Conservation (phyloP, 2,888 invertebrate species). For the Aproaerema taeniolella region DNA sequence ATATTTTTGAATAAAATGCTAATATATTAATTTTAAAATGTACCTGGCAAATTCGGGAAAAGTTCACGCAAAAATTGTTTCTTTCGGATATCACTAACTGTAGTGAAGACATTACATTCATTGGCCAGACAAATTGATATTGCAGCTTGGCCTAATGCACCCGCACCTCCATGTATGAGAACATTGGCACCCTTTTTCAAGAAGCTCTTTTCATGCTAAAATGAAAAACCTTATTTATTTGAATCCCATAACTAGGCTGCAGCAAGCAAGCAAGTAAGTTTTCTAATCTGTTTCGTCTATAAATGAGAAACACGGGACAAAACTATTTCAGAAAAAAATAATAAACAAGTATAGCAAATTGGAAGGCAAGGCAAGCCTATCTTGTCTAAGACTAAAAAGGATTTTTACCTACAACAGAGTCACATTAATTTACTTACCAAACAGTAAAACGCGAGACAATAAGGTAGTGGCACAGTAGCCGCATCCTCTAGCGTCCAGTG, state of each 20-base stretch:
- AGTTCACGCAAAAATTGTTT: slow-evolving; percentile 15
- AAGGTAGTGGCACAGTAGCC: slow-evolving; percentile 84
- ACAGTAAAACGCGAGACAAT: slow-evolving; percentile 34
- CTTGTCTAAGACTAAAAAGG: too few species aligned
- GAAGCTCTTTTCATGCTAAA: neutral
- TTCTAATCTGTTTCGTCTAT: too few species aligned
- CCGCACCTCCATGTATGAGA: slow-evolving; percentile 17
- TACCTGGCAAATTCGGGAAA: slow-evolving; percentile 17
- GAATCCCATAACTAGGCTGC: too few species aligned
- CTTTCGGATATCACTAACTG: slow-evolving; percentile 16
- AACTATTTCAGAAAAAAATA: too few species aligned
- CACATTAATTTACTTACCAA: slow-evolving; percentile 40
- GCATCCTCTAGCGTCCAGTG: slow-evolving; percentile 84
- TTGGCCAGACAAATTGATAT: slow-evolving; percentile 16
- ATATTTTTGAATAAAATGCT: too few species aligned
- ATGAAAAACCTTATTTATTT: too few species aligned
- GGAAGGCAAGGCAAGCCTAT: too few species aligned
- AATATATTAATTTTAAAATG: too few species aligned
- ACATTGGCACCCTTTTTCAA: neutral
- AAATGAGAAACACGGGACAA: too few species aligned
- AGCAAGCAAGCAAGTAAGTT: too few species aligned
- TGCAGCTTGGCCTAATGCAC: slow-evolving; percentile 21
- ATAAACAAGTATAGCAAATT: too few species aligned
- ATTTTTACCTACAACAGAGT: too few species aligned
- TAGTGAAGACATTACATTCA: slow-evolving; percentile 19